Base-by-base conservation (phyloP, 1,140 invertebrate species). In the Drosophila funebris region DNA sequence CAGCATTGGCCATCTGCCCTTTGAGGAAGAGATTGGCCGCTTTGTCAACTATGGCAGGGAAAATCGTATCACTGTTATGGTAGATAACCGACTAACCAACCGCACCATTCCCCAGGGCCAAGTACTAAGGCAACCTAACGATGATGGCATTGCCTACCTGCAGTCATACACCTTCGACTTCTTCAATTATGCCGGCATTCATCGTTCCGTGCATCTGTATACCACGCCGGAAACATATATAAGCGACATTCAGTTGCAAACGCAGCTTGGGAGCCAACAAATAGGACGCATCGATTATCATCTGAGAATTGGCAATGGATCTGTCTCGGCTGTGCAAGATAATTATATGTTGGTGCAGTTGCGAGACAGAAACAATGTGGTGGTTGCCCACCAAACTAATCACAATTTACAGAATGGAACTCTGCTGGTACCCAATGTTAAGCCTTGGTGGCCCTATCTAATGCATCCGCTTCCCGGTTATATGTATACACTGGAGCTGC, bases 111-210 rank as follows among this genome's bases (percentile, higher is more conserved):
- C 97, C 3, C 97, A 98, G 92, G 97, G 97, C 37, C 92, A 87
- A 39, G 91, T 97, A 5, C 77, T 92, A 7, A 92, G 94, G 63
- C 90, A 74, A 92, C 92, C 92, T 14, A 95, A 94, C 61, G 95
- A 97, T 78, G 94, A 94, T 50, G 93, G 94, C 20, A 93, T 92
- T 0, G 94, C 94, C 46, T 94, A 95, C 62, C 91, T 95, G n/a
- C 96, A 98, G 87, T 93, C 94, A 6, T 96, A 97, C 66, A 95
- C 96, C n/a, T 99, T 99, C 91, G 98, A 99, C 91, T 99, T 99
- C 92, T 99, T 98, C 92, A 99, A 99, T 92, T 99, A 99, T 92
- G 98, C 98, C 4, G 98, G 98, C 1, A 98, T 99, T 57, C 97
- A 99, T 91, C 94, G 98, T 41, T 94, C 96, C 22, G 98, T 99